Base-by-base conservation (phyloP, 2,113 vertebrate species). In the Oryzias melastigma region DNA sequence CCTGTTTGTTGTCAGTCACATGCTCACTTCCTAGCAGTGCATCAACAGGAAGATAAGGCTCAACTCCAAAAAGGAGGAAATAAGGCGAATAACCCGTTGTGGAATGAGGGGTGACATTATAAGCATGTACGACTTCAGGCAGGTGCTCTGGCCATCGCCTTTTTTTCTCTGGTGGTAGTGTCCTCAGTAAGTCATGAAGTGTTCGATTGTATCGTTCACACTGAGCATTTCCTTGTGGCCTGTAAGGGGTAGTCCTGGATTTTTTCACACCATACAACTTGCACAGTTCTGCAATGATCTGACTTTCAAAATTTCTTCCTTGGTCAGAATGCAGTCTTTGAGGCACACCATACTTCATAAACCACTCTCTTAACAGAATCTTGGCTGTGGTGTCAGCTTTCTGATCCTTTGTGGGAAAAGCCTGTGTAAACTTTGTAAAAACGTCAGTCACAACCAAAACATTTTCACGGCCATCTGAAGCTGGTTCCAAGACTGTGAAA, bases 121-220 rank as follows among this genome's bases (percentile, higher is more conserved):
- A 65, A 0, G 53, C 40, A 14, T 43, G 19, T 3, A 56, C 20
- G 4, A 56, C 10, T 13, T 65, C 52, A n/a, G 19, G 13, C 2
- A 65, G 22, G 27, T 50, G 12, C 5, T 50, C 35, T 41, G 20
- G 44, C 45, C 62, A 41, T 2, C 46, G 5, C 24, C 44, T 65
- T 15, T 1, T 64, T 29, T 55, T 45, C 20, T 55, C 52, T 14
- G 52, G 52, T 22, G 52, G 52, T 14, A 64, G 27, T 0, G 43
- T 55, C 13, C 62, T 64, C 51, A 47, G 42, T 22, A 64, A 47
- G 27, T 63, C 25, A 1, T 52, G 59, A 43, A 62, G 24, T 25
- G 41, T 51, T n/a, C n/a, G 20, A 5, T 62, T 52, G 14, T 52
- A 53, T 44, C 17, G 46, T 29, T 47, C 56, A 58, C 44, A 58